These are phyloP conservation scores for Matsumurasca onukii DNA, from an alignment of 1,140 invertebrate species.

Conservation along the genomic window DNA sequence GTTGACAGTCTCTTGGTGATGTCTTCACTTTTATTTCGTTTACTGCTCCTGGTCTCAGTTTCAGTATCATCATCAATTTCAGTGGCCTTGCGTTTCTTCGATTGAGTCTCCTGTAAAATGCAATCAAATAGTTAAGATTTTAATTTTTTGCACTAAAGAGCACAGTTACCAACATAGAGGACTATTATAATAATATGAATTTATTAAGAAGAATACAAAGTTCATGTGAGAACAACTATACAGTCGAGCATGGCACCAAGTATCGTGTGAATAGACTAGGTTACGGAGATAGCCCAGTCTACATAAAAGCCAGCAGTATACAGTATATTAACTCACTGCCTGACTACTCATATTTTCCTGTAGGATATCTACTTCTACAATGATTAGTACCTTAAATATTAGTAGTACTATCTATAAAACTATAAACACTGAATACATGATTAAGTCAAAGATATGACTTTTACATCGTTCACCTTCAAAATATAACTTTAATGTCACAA, in stretches of 20 bases:
- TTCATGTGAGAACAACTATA: not conserved
- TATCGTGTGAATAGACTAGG: not conserved
- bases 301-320: too few species aligned
- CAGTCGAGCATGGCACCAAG: not conserved
- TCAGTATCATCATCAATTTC: conserved; percentile 9
- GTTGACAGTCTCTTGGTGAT: not conserved
- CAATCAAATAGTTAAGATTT: not conserved
- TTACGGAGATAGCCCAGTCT: too few species aligned
- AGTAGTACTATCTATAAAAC: too few species aligned
- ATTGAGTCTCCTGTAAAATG: not conserved
- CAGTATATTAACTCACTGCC: too few species aligned
- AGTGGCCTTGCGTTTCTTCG: conserved; percentile 12
- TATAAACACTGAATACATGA: too few species aligned
- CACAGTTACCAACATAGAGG: not conserved
- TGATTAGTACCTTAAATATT: too few species aligned
- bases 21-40: conserved; percentile 7
- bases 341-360: too few species aligned
- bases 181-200: not conserved
- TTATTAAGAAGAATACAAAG: not conserved
- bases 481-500: too few species aligned
- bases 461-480: too few species aligned
- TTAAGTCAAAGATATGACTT: too few species aligned
- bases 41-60: not conserved
- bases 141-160: not conserved
- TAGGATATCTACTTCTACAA: too few species aligned